phyloP scores from a whole-genome alignment of 2,888 invertebrate species.

The Urechis unicinctus region DNA sequence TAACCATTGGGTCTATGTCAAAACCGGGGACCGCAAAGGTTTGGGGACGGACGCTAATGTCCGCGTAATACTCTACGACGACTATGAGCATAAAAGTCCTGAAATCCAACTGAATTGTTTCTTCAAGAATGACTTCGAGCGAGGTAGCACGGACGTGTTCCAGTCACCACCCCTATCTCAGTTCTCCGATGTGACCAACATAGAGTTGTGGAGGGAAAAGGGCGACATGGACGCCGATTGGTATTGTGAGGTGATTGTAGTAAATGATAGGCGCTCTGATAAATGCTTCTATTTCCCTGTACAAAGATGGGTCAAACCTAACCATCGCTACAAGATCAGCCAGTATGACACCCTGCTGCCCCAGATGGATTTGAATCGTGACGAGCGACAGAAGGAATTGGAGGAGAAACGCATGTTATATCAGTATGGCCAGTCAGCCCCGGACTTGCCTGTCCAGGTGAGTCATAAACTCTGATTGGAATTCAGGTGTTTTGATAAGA shows the following conservation, averaged over 20 bases:
- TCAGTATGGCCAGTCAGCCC: conserved; percentile 21
- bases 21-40: conserved; percentile 50
- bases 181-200: conserved; percentile 27
- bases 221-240: conserved; percentile 43
- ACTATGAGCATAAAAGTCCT: conserved; percentile 32
- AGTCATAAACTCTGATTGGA: background rate
- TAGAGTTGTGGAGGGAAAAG: conserved; percentile 49
- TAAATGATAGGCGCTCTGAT: conserved; percentile 29
- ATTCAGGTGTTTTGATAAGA: too few species aligned
- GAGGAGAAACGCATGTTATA: conserved; percentile 34
- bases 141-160: conserved; percentile 45
- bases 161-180: conserved; percentile 13
- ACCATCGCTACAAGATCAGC: conserved; percentile 36
- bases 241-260: conserved; percentile 42
- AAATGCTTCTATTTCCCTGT: conserved; percentile 45
- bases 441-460: conserved; percentile 25
- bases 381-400: conserved; percentile 44
- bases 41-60: conserved; percentile 51
- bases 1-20: conserved; percentile 42
- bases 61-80: conserved; percentile 45
- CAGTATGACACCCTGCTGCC: conserved; percentile 50
- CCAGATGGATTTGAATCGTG: conserved; percentile 43
- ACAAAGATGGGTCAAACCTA: conserved; percentile 48
- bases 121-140: conserved; percentile 43
- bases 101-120: conserved; percentile 43